Conservation (phyloP, 2,888 invertebrate genomes). For the Deladenus siricidicola region DNA sequence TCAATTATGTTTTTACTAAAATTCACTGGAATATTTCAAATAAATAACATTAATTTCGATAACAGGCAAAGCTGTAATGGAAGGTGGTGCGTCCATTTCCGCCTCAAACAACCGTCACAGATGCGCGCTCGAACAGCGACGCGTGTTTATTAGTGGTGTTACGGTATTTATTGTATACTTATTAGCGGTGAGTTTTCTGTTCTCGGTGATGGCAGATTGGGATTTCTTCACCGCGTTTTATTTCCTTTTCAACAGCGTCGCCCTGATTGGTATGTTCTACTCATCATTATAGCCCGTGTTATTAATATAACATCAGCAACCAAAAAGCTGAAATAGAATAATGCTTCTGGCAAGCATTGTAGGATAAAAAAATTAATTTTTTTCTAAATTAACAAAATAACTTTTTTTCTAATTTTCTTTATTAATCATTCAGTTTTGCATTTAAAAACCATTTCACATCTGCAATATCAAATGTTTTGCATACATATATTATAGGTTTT, state of each 20-base stretch:
- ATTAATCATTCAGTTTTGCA: no score
- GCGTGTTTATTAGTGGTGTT: conserved; percentile 38
- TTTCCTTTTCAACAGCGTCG: conserved; percentile 45
- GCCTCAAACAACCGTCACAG: no score
- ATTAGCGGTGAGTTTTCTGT: conserved; percentile 28
- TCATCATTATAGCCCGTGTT: background rate
- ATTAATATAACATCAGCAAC: no score
- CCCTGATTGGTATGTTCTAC: conserved; percentile 34
- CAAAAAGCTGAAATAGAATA: no score
- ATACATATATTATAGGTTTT: conserved; percentile 39
- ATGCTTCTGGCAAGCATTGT: no score
- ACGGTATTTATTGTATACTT: conserved; percentile 36
- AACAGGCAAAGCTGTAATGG: no score
- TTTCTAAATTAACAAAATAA: background rate
- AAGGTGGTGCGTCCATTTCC: conserved; percentile 2
- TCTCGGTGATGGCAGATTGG: conserved; percentile 27
- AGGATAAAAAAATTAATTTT: background rate
- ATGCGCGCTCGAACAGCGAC: conserved; percentile 29
- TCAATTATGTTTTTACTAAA: no score
- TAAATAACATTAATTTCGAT: no score
- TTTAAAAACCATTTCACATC: no score
- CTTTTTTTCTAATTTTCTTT: no score
- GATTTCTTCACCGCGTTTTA: conserved; percentile 43
- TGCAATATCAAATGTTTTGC: no score
- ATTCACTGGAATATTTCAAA: no score